phyloP scores from a whole-genome alignment of 2,797 vertebrate species.

The Pelochelys cantorii region DNA sequence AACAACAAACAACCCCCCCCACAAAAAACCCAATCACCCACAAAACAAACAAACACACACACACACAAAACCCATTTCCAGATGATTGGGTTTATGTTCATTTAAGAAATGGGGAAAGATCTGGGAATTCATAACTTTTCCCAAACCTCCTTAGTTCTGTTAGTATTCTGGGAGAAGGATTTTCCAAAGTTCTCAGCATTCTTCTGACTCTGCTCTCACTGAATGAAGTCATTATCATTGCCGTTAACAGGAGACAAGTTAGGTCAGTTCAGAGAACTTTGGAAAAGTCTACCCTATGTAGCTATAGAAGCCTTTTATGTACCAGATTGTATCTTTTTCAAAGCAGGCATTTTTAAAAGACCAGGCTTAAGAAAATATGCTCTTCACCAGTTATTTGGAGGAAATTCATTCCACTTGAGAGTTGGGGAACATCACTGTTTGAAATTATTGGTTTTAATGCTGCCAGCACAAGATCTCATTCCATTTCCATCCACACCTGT shows the following conservation, averaged over 20 bases:
- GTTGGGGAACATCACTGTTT: not conserved
- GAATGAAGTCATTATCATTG: not conserved
- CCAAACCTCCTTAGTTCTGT: not conserved
- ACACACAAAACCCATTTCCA: not conserved
- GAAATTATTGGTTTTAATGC: fast-evolving
- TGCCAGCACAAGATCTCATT: not conserved
- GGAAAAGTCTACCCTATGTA: not conserved
- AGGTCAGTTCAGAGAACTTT: not conserved
- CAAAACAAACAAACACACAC: too few relatives aligned
- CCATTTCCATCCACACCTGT: not conserved
- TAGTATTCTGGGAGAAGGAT: not conserved
- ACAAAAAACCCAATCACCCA: too few relatives aligned
- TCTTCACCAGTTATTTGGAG: fast-evolving
- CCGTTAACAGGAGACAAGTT: not conserved
- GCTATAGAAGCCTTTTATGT: not conserved
- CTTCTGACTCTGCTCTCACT: not conserved
- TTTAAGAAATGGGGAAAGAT: not conserved
- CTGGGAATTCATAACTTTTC: not conserved
- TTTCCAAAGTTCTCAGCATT: not conserved
- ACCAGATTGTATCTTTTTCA: fast-evolving
- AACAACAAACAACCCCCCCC: too few relatives aligned
- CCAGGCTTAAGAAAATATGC: not conserved
- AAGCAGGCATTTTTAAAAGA: not conserved
- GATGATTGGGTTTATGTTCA: not conserved
- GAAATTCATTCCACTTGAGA: not conserved